A percentile compares a stretch with the other conserved stretches of the same genome.
Conservation (phyloP, 2,113 vertebrate species). For the Microcebus murinus region DNA sequence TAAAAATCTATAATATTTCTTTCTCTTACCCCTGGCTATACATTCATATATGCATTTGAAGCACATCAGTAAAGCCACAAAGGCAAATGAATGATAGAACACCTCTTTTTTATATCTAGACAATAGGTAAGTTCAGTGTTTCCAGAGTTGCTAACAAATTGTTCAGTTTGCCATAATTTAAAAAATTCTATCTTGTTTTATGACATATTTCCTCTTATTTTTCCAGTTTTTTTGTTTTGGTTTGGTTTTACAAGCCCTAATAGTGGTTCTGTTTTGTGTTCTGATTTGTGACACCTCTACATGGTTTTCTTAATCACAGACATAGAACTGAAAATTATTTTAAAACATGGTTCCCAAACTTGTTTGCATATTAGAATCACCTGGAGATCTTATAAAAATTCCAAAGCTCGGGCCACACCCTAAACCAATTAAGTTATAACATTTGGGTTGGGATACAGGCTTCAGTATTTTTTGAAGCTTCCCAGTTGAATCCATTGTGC, state of each 20-base stretch:
- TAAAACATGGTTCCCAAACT: slow-evolving; percentile 23
- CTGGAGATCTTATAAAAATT: not conserved
- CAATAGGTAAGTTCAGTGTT: slow-evolving; percentile 5
- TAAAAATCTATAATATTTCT: slow-evolving; percentile 63
- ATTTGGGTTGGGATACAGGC: not conserved
- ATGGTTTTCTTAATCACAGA: slow-evolving; percentile 28
- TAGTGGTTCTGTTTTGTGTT: slow-evolving; percentile 30
- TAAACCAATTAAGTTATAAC: slow-evolving; percentile 26
- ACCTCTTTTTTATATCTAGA: not conserved
- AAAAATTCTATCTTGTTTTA: slow-evolving; percentile 37
- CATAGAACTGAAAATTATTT: slow-evolving; percentile 21
- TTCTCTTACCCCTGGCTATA: slow-evolving; percentile 31
- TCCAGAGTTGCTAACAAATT: slow-evolving; percentile 39
- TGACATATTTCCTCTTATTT: slow-evolving; percentile 23
- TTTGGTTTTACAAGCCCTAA: not conserved
- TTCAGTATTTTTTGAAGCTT: slow-evolving; percentile 17
- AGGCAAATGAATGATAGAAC: slow-evolving; percentile 19
- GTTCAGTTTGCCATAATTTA: not conserved
- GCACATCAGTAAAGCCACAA: slow-evolving; percentile 33
- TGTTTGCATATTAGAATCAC: slow-evolving; percentile 8
- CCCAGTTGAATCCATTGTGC: not conserved
- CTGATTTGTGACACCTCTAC: not conserved
- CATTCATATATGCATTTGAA: slow-evolving; percentile 13
- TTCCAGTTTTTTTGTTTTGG: not conserved
- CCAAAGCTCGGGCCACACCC: not conserved